Conservation (phyloP, 1,140 invertebrate genomes). For the Drosophila pseudoobscura region DNA sequence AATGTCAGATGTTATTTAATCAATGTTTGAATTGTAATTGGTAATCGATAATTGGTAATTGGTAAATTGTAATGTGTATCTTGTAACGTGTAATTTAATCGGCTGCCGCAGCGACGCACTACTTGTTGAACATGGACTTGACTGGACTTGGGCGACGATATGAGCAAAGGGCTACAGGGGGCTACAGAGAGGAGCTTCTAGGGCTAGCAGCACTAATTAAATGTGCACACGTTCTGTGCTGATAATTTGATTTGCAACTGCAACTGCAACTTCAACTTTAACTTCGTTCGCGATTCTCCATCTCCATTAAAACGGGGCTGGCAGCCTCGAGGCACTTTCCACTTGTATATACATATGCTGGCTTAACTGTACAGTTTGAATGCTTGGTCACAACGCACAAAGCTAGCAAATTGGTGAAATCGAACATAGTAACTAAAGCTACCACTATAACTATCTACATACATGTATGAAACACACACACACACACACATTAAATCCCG, state of each 20-base stretch:
- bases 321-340: constrained; percentile 5
- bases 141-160: constrained; percentile 1
- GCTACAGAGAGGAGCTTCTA: constrained; percentile 32
- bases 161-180: too few species aligned
- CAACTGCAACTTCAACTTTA: neutral
- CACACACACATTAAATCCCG: constrained; percentile 5
- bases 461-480: constrained; percentile 34
- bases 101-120: constrained; percentile 13
- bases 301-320: neutral
- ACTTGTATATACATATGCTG: constrained; percentile 51
- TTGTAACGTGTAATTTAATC: constrained; percentile 21
- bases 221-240: constrained; percentile 63
- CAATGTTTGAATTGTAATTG: constrained; percentile 48
- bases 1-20: constrained; percentile 55
- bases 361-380: constrained; percentile 59
- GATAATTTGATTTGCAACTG: constrained; percentile 26
- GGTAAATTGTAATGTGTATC: constrained; percentile 25
- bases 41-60: constrained; percentile 29
- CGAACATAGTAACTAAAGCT: constrained; percentile 48
- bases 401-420: constrained; percentile 79
- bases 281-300: too few species aligned
- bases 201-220: constrained; percentile 65
- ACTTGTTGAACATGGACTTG: constrained; percentile 37
- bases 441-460: constrained; percentile 6
- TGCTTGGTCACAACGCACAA: constrained; percentile 66